Evolutionary conservation across 2,888 invertebrate genomes (phyloP).

Genomic region (Rotaria macrura): DNA sequence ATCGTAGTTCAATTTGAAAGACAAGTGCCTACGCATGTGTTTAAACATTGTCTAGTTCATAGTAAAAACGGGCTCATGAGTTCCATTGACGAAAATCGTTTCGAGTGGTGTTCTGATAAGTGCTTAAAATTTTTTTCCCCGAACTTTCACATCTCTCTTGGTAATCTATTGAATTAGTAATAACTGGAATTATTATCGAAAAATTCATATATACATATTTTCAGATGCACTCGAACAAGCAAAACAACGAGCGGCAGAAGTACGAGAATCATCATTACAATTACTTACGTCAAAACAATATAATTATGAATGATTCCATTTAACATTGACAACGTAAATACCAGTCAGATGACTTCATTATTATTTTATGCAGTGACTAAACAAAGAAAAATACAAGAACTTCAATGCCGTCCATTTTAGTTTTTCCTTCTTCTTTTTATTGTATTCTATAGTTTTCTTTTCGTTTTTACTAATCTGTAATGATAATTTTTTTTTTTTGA

Average conservation of each 20-base stretch:
- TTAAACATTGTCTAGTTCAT: no score
- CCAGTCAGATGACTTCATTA: background rate
- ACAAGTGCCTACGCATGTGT: no score
- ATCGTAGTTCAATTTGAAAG: no score
- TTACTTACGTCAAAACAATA: background rate
- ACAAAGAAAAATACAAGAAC: no score
- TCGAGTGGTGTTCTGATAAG: no score
- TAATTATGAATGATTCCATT: background rate
- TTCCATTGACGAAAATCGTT: no score
- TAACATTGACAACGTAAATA: background rate
- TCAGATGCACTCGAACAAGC: background rate
- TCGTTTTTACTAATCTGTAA: background rate
- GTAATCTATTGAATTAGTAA: no score
- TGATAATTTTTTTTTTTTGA: background rate
- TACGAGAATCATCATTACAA: slow-evolving; percentile 5
- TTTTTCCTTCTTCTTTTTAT: background rate
- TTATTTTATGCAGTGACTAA: background rate
- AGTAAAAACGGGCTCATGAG: no score
- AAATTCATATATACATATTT: background rate
- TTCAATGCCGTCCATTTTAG: background rate
- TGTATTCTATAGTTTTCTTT: background rate
- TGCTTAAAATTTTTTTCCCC: no score
- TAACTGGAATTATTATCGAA: no score
- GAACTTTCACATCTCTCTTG: no score
- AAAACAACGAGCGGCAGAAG: background rate